Evolutionary conservation across 2,888 invertebrate species (phyloP).

Genomic region (Tachina fera): DNA sequence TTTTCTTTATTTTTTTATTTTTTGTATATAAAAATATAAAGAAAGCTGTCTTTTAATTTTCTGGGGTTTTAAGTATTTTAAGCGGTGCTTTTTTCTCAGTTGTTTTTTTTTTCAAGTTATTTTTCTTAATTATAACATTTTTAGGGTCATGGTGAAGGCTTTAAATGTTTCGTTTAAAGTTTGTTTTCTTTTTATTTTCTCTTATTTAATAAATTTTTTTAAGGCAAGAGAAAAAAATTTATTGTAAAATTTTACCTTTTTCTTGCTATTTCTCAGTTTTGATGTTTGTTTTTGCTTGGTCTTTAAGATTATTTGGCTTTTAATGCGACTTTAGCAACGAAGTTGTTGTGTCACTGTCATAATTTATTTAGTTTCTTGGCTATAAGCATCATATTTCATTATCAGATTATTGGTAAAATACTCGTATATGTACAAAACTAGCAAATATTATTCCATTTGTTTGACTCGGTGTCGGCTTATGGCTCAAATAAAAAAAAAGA

Average conservation of each 20-base stretch:
- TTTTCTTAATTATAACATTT: conserved; percentile 63
- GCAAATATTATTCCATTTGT: background rate
- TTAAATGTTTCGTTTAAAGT: conserved; percentile 25
- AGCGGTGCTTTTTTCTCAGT: conserved; percentile 8
- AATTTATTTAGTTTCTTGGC: conserved; percentile 13
- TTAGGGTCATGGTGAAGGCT: conserved; percentile 46
- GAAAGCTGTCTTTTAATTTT: conserved; percentile 60
- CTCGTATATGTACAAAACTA: background rate
- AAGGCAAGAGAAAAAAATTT: conserved; percentile 46
- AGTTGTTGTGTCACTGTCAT: conserved; percentile 26
- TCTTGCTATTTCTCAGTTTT: background rate
- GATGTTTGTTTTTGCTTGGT: background rate
- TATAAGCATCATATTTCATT: conserved; percentile 32
- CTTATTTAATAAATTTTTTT: background rate
- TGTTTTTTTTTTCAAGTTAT: conserved; percentile 12
- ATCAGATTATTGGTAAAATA: conserved; percentile 31
- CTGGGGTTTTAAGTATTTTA: conserved; percentile 28
- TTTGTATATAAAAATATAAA: conserved; percentile 21
- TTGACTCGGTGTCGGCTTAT: conserved; percentile 12
- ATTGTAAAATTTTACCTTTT: background rate
- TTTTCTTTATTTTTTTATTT: background rate
- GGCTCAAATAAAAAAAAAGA: background rate
- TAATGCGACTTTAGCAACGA: conserved; percentile 10
- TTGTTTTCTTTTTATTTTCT: background rate
- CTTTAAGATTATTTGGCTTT: conserved; percentile 22